Base-by-base conservation (phyloP, 2,888 invertebrate genomes). In the Colletes collaris region DNA sequence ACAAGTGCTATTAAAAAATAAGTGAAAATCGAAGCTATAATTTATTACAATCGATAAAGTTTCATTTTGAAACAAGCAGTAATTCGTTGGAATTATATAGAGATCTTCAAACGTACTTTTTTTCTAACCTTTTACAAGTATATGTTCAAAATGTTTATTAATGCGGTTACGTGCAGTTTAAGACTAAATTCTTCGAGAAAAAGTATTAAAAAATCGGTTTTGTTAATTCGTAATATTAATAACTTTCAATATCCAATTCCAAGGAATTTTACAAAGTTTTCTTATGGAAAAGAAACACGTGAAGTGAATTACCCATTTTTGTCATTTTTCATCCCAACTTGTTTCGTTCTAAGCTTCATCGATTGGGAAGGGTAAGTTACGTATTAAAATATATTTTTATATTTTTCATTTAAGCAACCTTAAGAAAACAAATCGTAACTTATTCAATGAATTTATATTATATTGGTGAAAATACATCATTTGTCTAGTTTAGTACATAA, bases 311-410 rank as follows among this genome's bases (percentile, higher is more conserved):
- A 67, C 44, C 19, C 37, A 0, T 11, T 67, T 11, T 58, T 76
- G 50, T 19, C 59, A 13, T 10, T 67, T 3, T 8, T 63, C 8
- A 3, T 75, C 13, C 75, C 76, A 16, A 16, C 58, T 46, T 74
- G 74, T 13, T 11, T 75, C 50, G 16, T 63, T 3, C 37, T 63
- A 6, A 35, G 67, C 16, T 4, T 76, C 0, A 52, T 76, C 10
- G 56, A 52, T n/a, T 76, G 75, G 75, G 56, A 19, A 16, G 0
- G 52, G 76, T 76, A 75, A 63, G 62, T 44, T 13, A 5, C 10
- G 10, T 58, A 53, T 50, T 13, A 37, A 10, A 35, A 7, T 55
- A 46, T 53, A 35, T 7, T 3, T 56, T 35, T 49, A 27, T 49
- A 3, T 11, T 19, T 46, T 10, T 27, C 6, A 55, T 16, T 27